Conservation (phyloP, 2,113 vertebrate species). For the Xenotilapia longispinis region DNA sequence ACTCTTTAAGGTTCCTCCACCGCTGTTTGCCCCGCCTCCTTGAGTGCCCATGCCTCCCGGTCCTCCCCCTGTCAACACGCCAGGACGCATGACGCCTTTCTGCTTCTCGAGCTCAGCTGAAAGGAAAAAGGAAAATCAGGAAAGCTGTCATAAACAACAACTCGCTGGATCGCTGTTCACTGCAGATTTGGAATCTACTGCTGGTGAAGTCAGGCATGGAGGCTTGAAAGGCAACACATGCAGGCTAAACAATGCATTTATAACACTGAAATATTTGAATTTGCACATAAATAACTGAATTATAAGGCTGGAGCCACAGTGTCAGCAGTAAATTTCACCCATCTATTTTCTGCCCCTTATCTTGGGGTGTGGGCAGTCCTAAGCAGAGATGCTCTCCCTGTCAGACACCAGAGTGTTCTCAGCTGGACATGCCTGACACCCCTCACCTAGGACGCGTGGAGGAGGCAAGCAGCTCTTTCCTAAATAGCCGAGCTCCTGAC, state of each 20-base stretch:
- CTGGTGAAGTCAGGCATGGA: not conserved
- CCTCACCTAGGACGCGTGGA: not conserved
- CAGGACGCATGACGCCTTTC: slow-evolving; percentile 86
- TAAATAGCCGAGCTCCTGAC: not conserved
- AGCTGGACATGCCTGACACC: not conserved
- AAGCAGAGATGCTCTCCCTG: not conserved
- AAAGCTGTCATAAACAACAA: not conserved
- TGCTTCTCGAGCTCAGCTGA: slow-evolving; percentile 90
- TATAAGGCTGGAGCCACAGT: not conserved
- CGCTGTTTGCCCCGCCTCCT: slow-evolving; percentile 36
- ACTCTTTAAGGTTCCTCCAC: slow-evolving; percentile 50
- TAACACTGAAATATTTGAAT: not conserved
- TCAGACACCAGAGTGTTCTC: not conserved
- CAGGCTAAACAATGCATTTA: not conserved
- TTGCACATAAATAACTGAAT: not conserved
- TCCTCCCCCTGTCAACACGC: slow-evolving; percentile 65
- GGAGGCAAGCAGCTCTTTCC: not conserved
- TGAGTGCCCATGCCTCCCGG: slow-evolving; percentile 13
- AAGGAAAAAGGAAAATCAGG: not conserved
- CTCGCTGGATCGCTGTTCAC: accelerated
- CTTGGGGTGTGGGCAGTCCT: not conserved
- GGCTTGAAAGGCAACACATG: not conserved
- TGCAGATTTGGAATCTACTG: not conserved
- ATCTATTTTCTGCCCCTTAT: not conserved
- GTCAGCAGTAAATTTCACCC: not conserved